Evolutionary conservation across 2,113 vertebrate genomes (phyloP), one percentile per base, ranked within the genome.

Genomic region (Xiphophorus hellerii): DNA sequence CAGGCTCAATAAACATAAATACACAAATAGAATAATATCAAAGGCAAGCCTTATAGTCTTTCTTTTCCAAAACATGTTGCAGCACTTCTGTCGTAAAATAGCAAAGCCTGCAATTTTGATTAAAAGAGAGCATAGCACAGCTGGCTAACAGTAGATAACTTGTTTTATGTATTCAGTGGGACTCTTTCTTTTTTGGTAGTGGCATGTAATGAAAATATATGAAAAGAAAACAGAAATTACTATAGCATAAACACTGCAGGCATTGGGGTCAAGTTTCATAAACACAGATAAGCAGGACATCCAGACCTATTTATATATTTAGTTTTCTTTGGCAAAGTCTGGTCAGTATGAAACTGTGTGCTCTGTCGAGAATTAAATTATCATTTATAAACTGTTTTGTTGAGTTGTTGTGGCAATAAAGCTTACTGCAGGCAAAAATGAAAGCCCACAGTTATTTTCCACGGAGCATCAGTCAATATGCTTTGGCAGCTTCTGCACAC

Each of bases 371-470:
- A 14, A 73, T 66, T 77, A 51, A 73, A 80, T 75, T 14, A 77
- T 69, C n/a, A 63, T 33, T 63, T 58, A 79, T 60, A 80, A 86
- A 86, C 74, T 82, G 63, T 82, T 87, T 65, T 86, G 62, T 66
- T 79, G 83, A 79, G 68, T 84, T 86, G 64, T 84, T 86, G 74
- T 80, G 71, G 73, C 71, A 71, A 73, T 87, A 82, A 80, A 77
- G 68, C 75, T 83, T 81, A 69, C 76, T 51, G 61, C 66, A 62
- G 64, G 76, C 74, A 70, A 77, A 86, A 82, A 81, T 67, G 33
- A 78, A 74, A 91, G 77, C 60, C 80, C 78, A 80, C 81, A 90
- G 80, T 69, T 73, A 82, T 90, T 91, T 90, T 87, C 87, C 82
- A 81, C 65, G 87, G 28, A 66, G 80, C 60, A 77, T 89, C 86